A percentile compares a stretch with the other conserved stretches of the same genome.
These are phyloP conservation scores for Anastrepha ludens DNA, from an alignment of 1,140 invertebrate genomes.

Conservation along the genomic window DNA sequence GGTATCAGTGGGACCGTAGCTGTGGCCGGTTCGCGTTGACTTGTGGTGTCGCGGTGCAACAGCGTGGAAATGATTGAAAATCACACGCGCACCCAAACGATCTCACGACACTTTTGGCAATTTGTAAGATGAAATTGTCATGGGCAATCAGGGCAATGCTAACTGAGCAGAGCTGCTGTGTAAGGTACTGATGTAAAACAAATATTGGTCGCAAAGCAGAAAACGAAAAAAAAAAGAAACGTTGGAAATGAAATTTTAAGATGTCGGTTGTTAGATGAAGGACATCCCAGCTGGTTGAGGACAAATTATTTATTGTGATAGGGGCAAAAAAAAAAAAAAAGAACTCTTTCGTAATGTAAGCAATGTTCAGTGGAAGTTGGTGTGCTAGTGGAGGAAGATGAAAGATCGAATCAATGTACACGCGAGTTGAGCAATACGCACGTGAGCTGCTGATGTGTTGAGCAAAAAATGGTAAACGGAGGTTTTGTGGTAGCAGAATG, in stretches of 20 bases:
- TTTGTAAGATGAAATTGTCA: slow-evolving; percentile 46
- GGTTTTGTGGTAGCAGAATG: no score
- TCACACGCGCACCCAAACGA: slow-evolving; percentile 11
- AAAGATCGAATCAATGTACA: neutral
- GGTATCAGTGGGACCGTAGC: neutral
- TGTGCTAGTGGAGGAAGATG: neutral
- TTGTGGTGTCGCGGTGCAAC: slow-evolving; percentile 22
- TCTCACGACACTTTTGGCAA: slow-evolving; percentile 34
- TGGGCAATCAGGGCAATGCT: neutral
- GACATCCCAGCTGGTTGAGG: neutral
- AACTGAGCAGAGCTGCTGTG: neutral
- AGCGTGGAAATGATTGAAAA: slow-evolving; percentile 50
- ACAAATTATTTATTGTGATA: neutral
- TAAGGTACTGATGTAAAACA: neutral
- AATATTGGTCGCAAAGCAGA: slow-evolving; percentile 13
- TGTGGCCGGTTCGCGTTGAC: neutral
- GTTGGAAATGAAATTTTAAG: slow-evolving; percentile 1
- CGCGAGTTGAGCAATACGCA: neutral
- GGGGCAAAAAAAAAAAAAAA: neutral
- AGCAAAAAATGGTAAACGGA: no score
- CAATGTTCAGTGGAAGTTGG: neutral
- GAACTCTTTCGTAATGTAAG: neutral
- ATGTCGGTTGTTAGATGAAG: slow-evolving; percentile 5
- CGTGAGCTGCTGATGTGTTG: no score
- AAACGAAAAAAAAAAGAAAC: slow-evolving; percentile 1